Conservation (phyloP, 2,113 vertebrate species). For the Lampris incognitus region DNA sequence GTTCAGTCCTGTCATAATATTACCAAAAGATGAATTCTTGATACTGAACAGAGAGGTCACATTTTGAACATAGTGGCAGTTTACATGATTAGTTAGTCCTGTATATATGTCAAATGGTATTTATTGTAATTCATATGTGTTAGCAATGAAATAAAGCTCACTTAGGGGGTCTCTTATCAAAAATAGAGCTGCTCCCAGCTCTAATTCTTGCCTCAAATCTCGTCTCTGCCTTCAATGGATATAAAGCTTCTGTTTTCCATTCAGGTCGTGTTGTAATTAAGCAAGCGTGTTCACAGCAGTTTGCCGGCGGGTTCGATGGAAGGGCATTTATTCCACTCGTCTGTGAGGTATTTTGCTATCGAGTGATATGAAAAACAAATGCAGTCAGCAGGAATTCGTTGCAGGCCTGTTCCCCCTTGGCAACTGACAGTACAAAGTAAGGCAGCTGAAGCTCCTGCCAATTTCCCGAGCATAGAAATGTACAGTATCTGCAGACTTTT, state of each 20-base stretch:
- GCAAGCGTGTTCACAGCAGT: conserved; percentile 19
- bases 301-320: conserved; percentile 25
- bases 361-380: conserved; percentile 11
- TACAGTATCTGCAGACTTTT: conserved; percentile 2
- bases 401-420: conserved; percentile 1
- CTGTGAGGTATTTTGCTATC: conserved; percentile 1
- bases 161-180: too few species aligned
- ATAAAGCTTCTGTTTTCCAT: background rate
- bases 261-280: background rate
- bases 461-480: conserved; percentile 29
- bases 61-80: too few species aligned
- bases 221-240: too few species aligned
- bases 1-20: too few species aligned
- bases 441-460: background rate
- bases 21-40: too few species aligned
- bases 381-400: background rate
- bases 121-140: too few species aligned
- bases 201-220: too few species aligned
- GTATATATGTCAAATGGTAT: too few species aligned
- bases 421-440: conserved; percentile 5
- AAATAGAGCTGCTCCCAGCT: too few species aligned
- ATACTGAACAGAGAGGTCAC: too few species aligned
- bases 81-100: too few species aligned
- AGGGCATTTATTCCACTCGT: conserved; percentile 10
- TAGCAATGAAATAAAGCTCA: too few species aligned